A percentile compares a stretch with the other conserved stretches of the same genome.
These are phyloP conservation scores for Ips nitidus DNA, from an alignment of 1,140 invertebrate genomes.

Conservation along the genomic window DNA sequence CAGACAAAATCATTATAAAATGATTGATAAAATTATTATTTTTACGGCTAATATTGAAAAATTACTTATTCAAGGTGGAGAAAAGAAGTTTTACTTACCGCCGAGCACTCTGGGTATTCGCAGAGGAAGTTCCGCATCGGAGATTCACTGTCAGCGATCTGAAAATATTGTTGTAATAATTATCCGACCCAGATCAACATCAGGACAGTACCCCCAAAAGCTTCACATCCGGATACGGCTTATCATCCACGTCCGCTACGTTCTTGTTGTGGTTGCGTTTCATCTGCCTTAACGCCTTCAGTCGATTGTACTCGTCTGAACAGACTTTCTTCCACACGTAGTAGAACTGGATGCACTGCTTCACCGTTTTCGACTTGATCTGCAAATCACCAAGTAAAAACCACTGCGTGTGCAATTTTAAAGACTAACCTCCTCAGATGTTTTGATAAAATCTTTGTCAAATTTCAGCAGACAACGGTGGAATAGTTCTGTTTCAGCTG, in stretches of 20 bases:
- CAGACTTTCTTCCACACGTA: constrained; percentile 98
- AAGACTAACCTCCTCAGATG: constrained; percentile 77
- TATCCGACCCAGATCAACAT: not conserved
- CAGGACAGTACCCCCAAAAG: constrained; percentile 40
- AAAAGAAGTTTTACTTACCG: constrained; percentile 56
- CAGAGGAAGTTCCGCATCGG: constrained; percentile 56
- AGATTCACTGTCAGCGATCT: constrained; percentile 51
- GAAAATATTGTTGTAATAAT: constrained; percentile 3
- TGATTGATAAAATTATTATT: too few relatives aligned
- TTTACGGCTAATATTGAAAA: too few relatives aligned
- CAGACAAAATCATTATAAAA: constrained; percentile 16
- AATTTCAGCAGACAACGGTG: constrained; percentile 83
- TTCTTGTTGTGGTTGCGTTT: constrained; percentile 38
- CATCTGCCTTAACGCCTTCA: constrained; percentile 54
- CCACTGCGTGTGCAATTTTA: constrained; percentile 63
- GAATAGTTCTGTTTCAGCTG: constrained; percentile 85
- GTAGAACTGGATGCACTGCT: constrained; percentile 97
- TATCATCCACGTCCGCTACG: constrained; percentile 47
- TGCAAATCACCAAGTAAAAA: constrained; percentile 51
- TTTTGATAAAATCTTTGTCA: constrained; percentile 92
- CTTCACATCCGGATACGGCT: constrained; percentile 48
- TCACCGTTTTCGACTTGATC: constrained; percentile 84
- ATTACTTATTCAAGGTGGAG: not conserved
- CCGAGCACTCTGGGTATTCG: constrained; percentile 67
- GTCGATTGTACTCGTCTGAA: constrained; percentile 76